Percentiles rank a stretch among this genome's conserved stretches.
These are phyloP conservation scores for Pseudorasbora parva DNA, from an alignment of 2,113 vertebrate genomes.

Conservation along the genomic window DNA sequence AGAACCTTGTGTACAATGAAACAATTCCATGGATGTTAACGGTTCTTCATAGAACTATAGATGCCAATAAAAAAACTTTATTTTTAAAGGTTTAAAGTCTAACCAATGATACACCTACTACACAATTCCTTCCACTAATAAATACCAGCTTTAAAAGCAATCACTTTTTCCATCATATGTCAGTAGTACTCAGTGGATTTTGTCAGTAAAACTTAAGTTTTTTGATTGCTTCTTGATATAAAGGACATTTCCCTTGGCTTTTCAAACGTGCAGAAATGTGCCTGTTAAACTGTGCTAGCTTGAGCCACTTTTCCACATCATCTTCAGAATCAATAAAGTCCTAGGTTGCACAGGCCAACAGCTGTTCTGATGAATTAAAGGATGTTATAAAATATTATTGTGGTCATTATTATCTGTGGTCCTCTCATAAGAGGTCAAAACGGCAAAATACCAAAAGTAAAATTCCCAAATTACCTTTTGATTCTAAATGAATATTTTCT, in stretches of 20 bases:
- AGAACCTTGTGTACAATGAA: no score
- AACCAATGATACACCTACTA: background rate
- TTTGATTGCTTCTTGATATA: slow-evolving; percentile 50
- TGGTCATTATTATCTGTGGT: slow-evolving; percentile 4
- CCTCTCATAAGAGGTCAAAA: slow-evolving; percentile 17
- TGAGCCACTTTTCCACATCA: slow-evolving; percentile 8
- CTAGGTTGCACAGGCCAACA: slow-evolving; percentile 11
- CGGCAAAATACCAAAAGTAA: background rate
- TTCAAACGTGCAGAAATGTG: slow-evolving; percentile 42
- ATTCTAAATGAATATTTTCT: background rate
- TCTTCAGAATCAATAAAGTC: slow-evolving; percentile 55
- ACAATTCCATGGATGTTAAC: no score
- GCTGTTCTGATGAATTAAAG: slow-evolving; percentile 39
- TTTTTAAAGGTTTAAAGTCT: no score
- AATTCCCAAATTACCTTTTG: background rate
- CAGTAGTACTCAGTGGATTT: slow-evolving; percentile 40
- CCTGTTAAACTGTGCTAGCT: slow-evolving; percentile 11
- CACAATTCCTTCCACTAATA: slow-evolving; percentile 48
- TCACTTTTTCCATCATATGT: slow-evolving; percentile 57
- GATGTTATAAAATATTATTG: slow-evolving; percentile 24
- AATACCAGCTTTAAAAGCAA: slow-evolving; percentile 29
- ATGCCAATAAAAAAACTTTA: no score
- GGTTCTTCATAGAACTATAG: no score
- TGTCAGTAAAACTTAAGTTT: slow-evolving; percentile 35
- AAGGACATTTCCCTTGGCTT: slow-evolving; percentile 50